Conservation (phyloP, 2,113 vertebrate genomes). For the Alaudala cheleensis region DNA sequence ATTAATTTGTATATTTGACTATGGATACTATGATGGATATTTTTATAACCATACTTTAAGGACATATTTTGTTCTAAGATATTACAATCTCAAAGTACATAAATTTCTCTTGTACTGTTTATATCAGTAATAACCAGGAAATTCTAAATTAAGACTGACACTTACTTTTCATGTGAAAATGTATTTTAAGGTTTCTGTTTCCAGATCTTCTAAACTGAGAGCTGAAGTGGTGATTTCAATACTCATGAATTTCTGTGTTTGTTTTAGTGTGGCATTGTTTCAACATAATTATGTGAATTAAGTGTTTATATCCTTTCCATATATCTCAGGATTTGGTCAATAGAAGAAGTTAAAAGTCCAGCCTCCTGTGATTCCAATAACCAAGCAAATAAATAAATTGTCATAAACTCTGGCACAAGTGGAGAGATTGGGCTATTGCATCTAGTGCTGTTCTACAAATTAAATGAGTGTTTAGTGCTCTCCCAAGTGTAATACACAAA, state of each 20-base stretch:
- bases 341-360: background rate
- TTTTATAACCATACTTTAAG: background rate
- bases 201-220: background rate
- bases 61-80: background rate
- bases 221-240: background rate
- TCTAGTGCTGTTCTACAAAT: constrained; percentile 3
- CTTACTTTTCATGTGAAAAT: background rate
- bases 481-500: constrained; percentile 13
- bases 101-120: background rate
- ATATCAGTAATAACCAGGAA: background rate
- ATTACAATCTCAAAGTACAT: background rate
- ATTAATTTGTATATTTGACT: constrained; percentile 10
- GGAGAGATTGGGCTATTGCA: background rate
- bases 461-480: constrained; percentile 8
- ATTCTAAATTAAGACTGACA: background rate
- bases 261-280: background rate
- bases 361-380: background rate
- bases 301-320: background rate
- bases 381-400: background rate
- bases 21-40: background rate
- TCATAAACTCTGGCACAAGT: background rate
- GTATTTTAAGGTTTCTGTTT: background rate
- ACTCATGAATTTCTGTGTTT: background rate
- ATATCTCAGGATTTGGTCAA: background rate
- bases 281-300: background rate